phyloP scores from a whole-genome alignment of 2,888 invertebrate genomes.

The Chrysotoxum bicinctum region DNA sequence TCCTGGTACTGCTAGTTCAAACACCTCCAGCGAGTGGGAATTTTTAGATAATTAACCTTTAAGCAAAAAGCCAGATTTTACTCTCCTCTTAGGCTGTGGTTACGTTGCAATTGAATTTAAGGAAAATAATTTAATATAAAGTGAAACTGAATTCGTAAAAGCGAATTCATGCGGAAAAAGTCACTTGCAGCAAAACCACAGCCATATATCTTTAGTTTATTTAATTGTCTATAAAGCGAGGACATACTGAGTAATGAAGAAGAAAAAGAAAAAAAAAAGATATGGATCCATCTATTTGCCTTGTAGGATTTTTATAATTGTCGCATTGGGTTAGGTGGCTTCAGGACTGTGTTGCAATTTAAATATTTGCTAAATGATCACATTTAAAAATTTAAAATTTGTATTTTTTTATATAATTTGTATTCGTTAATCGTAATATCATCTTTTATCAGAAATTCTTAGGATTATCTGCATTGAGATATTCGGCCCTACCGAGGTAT shows the following conservation, averaged over 20 bases:
- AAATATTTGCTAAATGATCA: not conserved
- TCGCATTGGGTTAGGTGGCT: not conserved
- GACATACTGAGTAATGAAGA: slow-evolving; percentile 2
- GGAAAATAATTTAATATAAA: not conserved
- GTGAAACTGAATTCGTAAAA: not conserved
- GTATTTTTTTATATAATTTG: no score
- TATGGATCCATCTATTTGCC: slow-evolving; percentile 37
- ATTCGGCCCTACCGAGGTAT: no score
- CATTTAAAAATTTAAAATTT: not conserved
- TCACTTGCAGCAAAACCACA: not conserved
- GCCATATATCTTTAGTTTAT: not conserved
- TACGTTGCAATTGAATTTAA: not conserved
- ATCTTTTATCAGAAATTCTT: not conserved
- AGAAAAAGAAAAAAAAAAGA: slow-evolving; percentile 1
- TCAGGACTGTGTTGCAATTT: not conserved
- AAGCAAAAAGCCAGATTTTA: slow-evolving; percentile 8
- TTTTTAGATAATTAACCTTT: slow-evolving; percentile 78
- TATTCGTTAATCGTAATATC: no score
- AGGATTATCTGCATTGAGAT: not conserved
- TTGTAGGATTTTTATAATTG: slow-evolving; percentile 36
- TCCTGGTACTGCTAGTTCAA: slow-evolving; percentile 73
- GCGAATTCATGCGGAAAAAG: not conserved
- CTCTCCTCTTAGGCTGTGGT: slow-evolving; percentile 1
- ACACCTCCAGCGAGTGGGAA: slow-evolving; percentile 80
- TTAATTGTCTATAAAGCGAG: slow-evolving; percentile 15